These are phyloP conservation scores for Beris chalybata DNA, from an alignment of 2,888 invertebrate species.

Conservation along the genomic window DNA sequence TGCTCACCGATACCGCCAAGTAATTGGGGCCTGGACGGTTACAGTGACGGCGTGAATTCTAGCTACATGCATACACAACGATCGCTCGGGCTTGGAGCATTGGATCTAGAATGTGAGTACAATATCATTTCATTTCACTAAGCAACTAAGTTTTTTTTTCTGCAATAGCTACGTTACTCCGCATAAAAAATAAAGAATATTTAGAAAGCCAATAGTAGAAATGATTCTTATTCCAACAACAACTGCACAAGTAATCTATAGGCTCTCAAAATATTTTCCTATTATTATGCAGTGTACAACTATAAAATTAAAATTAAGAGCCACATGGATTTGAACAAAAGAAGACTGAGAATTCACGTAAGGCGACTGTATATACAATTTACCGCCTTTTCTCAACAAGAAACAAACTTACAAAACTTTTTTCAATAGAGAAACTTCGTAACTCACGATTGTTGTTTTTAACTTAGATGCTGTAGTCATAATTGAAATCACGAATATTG, in stretches of 20 bases:
- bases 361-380: too few relatives aligned
- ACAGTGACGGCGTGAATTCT: conserved; percentile 64
- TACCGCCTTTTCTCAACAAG: too few relatives aligned
- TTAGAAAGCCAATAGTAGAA: too few relatives aligned
- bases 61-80: conserved; percentile 64
- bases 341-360: conserved; percentile 13
- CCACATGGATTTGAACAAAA: conserved; percentile 25
- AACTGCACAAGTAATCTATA: not conserved
- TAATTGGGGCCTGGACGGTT: conserved; percentile 66
- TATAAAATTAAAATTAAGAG: not conserved
- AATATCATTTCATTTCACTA: conserved; percentile 21
- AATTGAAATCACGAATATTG: too few relatives aligned
- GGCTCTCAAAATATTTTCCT: conserved; percentile 22
- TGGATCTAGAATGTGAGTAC: conserved; percentile 54
- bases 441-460: too few relatives aligned
- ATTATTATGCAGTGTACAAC: conserved; percentile 19
- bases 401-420: too few relatives aligned
- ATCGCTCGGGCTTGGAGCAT: conserved; percentile 59
- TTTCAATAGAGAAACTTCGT: too few relatives aligned
- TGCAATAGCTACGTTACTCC: too few relatives aligned
- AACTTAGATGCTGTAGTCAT: too few relatives aligned
- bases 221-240: too few relatives aligned
- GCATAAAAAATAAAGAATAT: too few relatives aligned
- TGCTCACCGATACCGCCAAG: conserved; percentile 65
- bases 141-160: too few relatives aligned